Percentiles rank a stretch among this genome's conserved stretches.
These are phyloP conservation scores for Pteria penguin DNA, from an alignment of 2,888 invertebrate species.

Conservation along the genomic window DNA sequence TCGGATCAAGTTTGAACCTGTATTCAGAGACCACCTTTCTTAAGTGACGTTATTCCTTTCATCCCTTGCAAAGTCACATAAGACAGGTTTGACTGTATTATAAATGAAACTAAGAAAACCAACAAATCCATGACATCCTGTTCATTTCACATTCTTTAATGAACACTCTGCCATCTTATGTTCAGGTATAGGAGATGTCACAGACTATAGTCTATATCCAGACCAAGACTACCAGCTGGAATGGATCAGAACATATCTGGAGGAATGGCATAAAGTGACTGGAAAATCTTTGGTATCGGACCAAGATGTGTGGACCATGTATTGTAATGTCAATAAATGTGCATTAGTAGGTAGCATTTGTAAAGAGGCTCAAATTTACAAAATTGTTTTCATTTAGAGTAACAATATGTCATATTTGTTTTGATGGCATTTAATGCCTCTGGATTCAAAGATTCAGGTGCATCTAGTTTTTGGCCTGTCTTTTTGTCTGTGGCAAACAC, in stretches of 20 bases:
- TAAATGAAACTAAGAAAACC: no score
- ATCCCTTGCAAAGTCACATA: not conserved
- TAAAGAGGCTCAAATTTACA: no score
- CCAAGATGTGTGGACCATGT: slow-evolving; percentile 85
- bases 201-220: slow-evolving; percentile 88
- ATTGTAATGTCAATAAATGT: slow-evolving; percentile 89
- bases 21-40: not conserved
- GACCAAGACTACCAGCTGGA: slow-evolving; percentile 87
- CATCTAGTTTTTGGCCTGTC: no score
- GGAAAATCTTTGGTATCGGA: slow-evolving; percentile 67
- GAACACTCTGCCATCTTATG: slow-evolving; percentile 37
- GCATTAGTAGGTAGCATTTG: slow-evolving; percentile 84
- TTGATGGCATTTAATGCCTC: no score
- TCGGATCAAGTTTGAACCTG: not conserved
- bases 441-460: no score
- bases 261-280: slow-evolving; percentile 82
- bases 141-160: no score
- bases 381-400: no score
- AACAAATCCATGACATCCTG: no score
- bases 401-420: no score
- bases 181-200: slow-evolving; percentile 84
- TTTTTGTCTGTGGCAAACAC: no score
- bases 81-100: not conserved
- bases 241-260: slow-evolving; percentile 91
- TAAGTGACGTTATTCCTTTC: not conserved